Evolutionary conservation across 2,797 vertebrate species (phyloP), one percentile per base, ranked within the genome.

Genomic region (Anolis apletophallus): DNA sequence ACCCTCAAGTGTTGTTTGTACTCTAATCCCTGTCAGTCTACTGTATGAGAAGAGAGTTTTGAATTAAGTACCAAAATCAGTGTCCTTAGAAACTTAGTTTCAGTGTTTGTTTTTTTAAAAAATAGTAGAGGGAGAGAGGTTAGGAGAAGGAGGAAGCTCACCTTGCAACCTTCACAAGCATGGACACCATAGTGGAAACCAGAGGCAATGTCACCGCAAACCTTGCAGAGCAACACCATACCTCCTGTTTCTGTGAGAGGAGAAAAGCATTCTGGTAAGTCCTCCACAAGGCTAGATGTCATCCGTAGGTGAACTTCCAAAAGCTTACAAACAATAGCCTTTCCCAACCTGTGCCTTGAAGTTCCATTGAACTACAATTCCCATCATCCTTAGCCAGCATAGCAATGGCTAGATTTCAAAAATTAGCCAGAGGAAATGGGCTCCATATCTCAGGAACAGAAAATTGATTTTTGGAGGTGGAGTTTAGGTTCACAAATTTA

Each of bases 141-240:
- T 46, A 9, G 55, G n/a, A 73, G 23, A 36, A 67, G 21, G 14
- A 6, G 1, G 12, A 9, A 26, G 64, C 94, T 95, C 91, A 97
- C 97, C 95, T 97, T 97, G 94, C 97, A 97, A 79, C 97, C 97
- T 91, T 97, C 97, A 76, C 97, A 97, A 88, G 97, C 97, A 3
- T 97, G 97, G 84, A 97, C 97, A 0, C 97, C 97, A 0, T 97
- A 97, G 87, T 97, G 97, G 91, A 97, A 97, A 81, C 97, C 97
- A 0, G 97, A 97, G 36, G 97, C 97, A 32, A 97, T 96, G 3
- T 97, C 97, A 14, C 97, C 97, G 75, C 97, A 97, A 88, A 97
- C 97, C 87, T 97, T 97, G 87, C 97, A 97, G 75, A 97, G 95
- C 34, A 97, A 91, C 87, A 97, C 97, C 97, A 97, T 97, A 81